Percentiles rank a stretch among this genome's conserved stretches.
Conservation (phyloP, 2,888 invertebrate species). For the Calephelis perditalis region DNA sequence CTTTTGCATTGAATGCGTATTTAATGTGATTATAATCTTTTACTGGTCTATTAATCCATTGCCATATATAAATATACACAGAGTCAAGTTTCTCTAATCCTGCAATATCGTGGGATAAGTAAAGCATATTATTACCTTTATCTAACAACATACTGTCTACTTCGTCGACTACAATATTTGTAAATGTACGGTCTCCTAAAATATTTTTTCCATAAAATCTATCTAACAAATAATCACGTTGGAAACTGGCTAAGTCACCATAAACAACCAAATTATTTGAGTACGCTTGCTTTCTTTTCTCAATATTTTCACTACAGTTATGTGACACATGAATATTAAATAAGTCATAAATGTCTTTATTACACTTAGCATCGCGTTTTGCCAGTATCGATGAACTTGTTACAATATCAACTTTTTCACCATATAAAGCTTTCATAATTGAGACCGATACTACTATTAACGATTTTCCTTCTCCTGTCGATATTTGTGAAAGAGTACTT, state of each 20-base stretch:
- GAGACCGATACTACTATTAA: constrained; percentile 16
- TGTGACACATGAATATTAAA: constrained; percentile 15
- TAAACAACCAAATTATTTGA: constrained; percentile 14
- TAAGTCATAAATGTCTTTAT: constrained; percentile 17
- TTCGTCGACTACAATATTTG: constrained; percentile 17
- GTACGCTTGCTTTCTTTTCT: constrained; percentile 14
- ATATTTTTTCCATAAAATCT: constrained; percentile 18
- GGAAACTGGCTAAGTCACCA: constrained; percentile 16
- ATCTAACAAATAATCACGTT: constrained; percentile 17
- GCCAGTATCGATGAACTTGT: constrained; percentile 19
- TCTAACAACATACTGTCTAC: constrained; percentile 19
- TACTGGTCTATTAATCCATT: constrained; percentile 6
- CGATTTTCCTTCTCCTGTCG: constrained; percentile 18
- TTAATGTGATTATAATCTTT: background rate
- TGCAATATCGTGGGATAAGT: constrained; percentile 18
- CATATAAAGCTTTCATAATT: constrained; percentile 14
- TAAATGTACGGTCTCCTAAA: constrained; percentile 17
- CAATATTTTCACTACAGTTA: constrained; percentile 15
- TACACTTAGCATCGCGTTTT: constrained; percentile 13
- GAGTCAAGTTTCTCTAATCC: constrained; percentile 18
- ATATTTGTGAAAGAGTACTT: constrained; percentile 14
- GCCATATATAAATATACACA: constrained; percentile 19
- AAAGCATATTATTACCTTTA: constrained; percentile 19
- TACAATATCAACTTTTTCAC: constrained; percentile 17
- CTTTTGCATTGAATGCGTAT: background rate